Evolutionary conservation across 2,888 invertebrate genomes (phyloP), one percentile per base, ranked within the genome.

Genomic region (Lobophora halterata): DNA sequence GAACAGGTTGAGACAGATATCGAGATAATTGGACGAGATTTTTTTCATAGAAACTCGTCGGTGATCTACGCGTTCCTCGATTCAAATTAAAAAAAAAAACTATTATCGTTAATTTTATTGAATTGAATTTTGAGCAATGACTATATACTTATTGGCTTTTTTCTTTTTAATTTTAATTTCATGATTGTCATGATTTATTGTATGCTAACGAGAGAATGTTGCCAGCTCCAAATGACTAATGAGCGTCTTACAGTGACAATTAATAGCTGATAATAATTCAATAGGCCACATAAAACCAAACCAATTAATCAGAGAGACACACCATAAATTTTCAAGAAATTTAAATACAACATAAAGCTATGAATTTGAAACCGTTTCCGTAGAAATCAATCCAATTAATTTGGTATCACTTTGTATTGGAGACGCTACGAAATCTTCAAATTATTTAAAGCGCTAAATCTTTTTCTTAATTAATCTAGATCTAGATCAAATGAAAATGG

Each of bases 1-100:
- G 17, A 31, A 55, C 58, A 41, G 51, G 49, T 58, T 59, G 52
- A 30, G 52, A 37, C 45, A 51, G 57, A 58, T 55, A 51, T 46
- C 56, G 53, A 54, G 51, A 13, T 59, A 54, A 56, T 57, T 39
- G 46, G 49, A 44, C 49, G 49, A 53, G 52, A 53, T 26, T 31
- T 43, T 35, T 39, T 18, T 17, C n/a, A 17, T 5, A 14, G 28
- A 20, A 42, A 32, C 31, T 24, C 11, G 31, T 11, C 9, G 24
- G 28, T 32, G 21, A 31, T 32, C 11, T 34, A 30, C 26, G n/a
- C n/a, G n/a, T n/a, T n/a, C n/a, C n/a, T n/a, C n/a, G n/a, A n/a
- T n/a, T n/a, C n/a, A n/a, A n/a, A n/a, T n/a, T n/a, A n/a, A n/a
- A n/a, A n/a, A n/a, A n/a, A n/a, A n/a, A n/a, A n/a, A n/a, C n/a